Evolutionary conservation across 2,888 invertebrate genomes (phyloP), one percentile per base, ranked within the genome.

Genomic region (Tinea pellionella): DNA sequence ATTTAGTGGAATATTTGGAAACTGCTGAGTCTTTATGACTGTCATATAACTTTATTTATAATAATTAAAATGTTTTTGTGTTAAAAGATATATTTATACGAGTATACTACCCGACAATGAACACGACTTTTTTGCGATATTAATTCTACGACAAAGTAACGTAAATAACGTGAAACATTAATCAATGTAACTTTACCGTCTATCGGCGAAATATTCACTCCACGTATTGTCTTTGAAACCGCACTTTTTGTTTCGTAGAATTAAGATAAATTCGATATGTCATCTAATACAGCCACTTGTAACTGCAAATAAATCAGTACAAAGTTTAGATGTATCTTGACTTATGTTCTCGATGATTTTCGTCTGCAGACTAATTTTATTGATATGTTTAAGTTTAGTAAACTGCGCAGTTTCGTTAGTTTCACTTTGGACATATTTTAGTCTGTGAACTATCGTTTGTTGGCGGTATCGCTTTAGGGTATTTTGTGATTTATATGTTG

Each of bases 401-500:
- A 12, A 55, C 55, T 55, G 9, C 29, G 2, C 3, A 29, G 55
- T 19, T 55, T 55, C 11, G 29, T 19, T n/a, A 19, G n/a, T 57
- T 30, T 57, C n/a, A 6, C 24, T 13, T 16, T 32, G 11, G 32
- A 55, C 13, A 30, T 13, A 15, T n/a, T 30, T 57, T 57, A 57
- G 32, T 32, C 57, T 57, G 57, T 57, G 57, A 16, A n/a, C n/a
- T 19, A 9, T 32, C 15, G 57, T 57, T n/a, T 57, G 57, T 29
- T n/a, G 16, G n/a, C 57, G 15, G 9, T 57, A 53, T 57, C 16
- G 57, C 57, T 57, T 57, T 71, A 70, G 74, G 71, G 72, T 76
- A 72, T 72, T 73, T 68, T 75, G 67, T 80, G 77, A 84, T 84
- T 83, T 85, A 83, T 82, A 71, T 74, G 71, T 75, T 74, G 77